Conservation (phyloP, 2,888 invertebrate genomes). For the Drymonia ruficornis region DNA sequence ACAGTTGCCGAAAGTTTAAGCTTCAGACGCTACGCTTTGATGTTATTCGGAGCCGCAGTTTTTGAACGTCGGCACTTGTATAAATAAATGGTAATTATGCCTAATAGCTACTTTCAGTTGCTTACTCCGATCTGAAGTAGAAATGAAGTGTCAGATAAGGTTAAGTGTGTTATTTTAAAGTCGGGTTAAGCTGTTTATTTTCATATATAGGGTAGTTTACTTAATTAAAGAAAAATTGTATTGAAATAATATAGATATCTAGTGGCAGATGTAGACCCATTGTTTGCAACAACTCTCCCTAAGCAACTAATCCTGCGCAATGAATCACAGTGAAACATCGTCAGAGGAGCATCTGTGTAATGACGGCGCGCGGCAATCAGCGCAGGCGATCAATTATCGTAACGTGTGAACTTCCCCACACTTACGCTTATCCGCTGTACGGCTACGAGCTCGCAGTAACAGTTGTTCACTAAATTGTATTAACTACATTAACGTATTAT, state of each 20-base stretch:
- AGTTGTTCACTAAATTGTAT: conserved; percentile 3
- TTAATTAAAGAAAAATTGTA: too few species aligned
- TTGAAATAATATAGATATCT: too few species aligned
- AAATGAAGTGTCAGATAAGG: too few species aligned
- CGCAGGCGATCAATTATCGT: not conserved
- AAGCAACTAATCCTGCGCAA: not conserved
- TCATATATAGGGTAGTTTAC: too few species aligned
- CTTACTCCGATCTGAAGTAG: not conserved
- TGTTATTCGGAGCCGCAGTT: not conserved
- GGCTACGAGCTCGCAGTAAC: not conserved
- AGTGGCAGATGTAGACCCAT: too few species aligned
- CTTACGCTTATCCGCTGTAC: not conserved
- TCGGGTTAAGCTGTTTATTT: not conserved
- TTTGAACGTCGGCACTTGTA: not conserved
- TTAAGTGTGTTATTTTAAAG: not conserved
- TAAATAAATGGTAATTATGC: conserved; percentile 1
- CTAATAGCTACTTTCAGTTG: not conserved
- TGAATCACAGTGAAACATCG: not conserved
- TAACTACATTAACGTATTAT: not conserved
- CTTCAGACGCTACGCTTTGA: not conserved
- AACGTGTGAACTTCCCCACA: not conserved
- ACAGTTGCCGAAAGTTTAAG: conserved; percentile 1
- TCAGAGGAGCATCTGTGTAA: not conserved
- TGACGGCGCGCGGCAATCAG: not conserved
- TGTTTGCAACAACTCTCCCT: too few species aligned